Base-by-base conservation (phyloP, 2,888 invertebrate genomes). In the Bruchidius siliquastri region DNA sequence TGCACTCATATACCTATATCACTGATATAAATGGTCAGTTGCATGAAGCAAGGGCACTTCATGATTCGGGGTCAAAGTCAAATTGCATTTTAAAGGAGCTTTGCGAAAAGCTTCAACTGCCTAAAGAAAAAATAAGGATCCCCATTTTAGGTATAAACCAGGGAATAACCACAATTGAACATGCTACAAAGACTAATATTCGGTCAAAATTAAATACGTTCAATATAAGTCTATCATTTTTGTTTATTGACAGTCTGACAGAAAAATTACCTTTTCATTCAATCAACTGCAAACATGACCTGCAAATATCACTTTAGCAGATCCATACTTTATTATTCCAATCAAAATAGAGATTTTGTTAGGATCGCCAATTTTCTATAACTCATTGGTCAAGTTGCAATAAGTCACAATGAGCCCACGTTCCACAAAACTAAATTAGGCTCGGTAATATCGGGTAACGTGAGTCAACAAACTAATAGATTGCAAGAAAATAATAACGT, bases 371-470 rank as follows among this genome's bases (percentile, higher is more conserved):
- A 67, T 73, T 3, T 72, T 67, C 67, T 73, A 26, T 22, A 20
- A 73, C n/a, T 26, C 8, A 70, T 22, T 70, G 73, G 70, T 22
- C 68, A 70, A 67, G 26, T 49, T 21, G 72, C 72, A 32, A 67
- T 70, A 20, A 30, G 26, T 1, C 49, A 3, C 21, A 70, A 30
- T 20, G 20, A 30, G 6, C 67, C 73, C 1, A 67, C 32, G 6
- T 22, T 71, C 10, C 69, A 74, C n/a, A 71, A 72, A 49, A 72
- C 71, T 20, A 67, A 71, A 32, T 49, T 73, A 21, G 74, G 76
- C 3, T 76, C 73, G 73, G 66, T 76, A 20, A 49, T 75, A 21
- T 69, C 72, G 13, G 72, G 75, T 1, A 26, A 49, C 32, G 22
- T 71, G 68, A 67, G 72, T 21, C 8, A 0, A 18, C 20, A 70